Evolutionary conservation across 2,888 invertebrate genomes (phyloP).

Genomic region (Calameuta filiformis): DNA sequence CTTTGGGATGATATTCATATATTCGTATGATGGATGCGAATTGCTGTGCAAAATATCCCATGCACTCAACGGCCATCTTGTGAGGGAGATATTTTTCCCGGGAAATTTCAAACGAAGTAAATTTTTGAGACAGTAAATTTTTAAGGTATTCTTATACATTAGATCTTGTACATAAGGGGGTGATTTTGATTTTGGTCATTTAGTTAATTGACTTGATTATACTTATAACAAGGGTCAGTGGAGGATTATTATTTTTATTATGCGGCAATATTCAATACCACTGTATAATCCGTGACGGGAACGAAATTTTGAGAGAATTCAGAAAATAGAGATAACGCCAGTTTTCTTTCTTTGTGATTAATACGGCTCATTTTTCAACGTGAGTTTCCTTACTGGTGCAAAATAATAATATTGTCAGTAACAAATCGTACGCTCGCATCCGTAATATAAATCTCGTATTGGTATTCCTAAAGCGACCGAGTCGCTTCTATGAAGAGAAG

Average conservation of each 20-base stretch:
- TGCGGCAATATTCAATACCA: background rate
- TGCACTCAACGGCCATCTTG: background rate
- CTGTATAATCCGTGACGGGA: background rate
- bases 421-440: background rate
- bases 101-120: background rate
- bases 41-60: background rate
- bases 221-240: background rate
- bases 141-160: background rate
- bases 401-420: background rate
- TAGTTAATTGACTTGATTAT: background rate
- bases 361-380: background rate
- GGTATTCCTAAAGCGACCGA: slow-evolving; percentile 2
- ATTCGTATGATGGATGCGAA: slow-evolving; percentile 6
- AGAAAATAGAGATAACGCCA: background rate
- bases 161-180: background rate
- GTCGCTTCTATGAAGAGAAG: background rate
- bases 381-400: background rate
- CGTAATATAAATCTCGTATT: slow-evolving; percentile 16
- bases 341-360: slow-evolving; percentile 3
- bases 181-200: background rate
- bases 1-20: slow-evolving; percentile 37
- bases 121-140: background rate
- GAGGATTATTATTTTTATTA: background rate
- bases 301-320: background rate
- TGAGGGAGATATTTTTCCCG: background rate